Base-by-base conservation (phyloP, 2,888 invertebrate species). In the Nipponacmea schrenckii region DNA sequence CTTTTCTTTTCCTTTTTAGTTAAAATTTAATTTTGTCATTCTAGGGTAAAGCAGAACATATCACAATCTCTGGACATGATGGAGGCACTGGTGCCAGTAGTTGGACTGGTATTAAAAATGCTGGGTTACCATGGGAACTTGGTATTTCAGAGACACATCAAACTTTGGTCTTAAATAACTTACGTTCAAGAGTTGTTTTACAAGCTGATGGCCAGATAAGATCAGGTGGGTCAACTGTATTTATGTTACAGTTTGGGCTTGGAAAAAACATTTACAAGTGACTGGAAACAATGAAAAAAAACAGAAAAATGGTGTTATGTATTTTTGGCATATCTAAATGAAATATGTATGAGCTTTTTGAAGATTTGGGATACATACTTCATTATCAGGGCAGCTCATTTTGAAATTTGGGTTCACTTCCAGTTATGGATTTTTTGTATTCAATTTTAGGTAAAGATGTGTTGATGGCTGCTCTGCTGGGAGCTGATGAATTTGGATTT, bases 101-200 rank as follows among this genome's bases (percentile, higher is more conserved):
- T 72, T 98, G 98, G 98, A 99, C 98, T 0, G 98, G 98, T 80
- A 98, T 99, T 87, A 99, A 99, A 91, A 90, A 94, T 79, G 98
- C 99, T 62, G 99, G 99, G 65, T 91, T 98, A 76, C 98, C 99
- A 0, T 99, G 98, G 98, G 99, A 99, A 90, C 91, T 99, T 85
- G 99, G 99, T 70, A 92, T 99, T 64, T 96, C 98, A 4, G 99
- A 99, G 91, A 98, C 98, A 3, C 99, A 99, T 90, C 99, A 99
- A 90, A 96, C 96, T 1, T 82, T 98, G 67, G 95, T 96, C 69
- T 90, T 97, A 83, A 98, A 98, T 90, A 95, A 97, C 89, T 91
- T 98, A 68, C 91, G 96, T 75, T 96, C 96, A 50, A 93, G 98
- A 78, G 94, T 99, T 83, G 94, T 98, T 48, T 92, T 99, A 0